These are phyloP conservation scores for Yponomeuta cagnagella DNA, from an alignment of 2,888 invertebrate species.

Conservation along the genomic window DNA sequence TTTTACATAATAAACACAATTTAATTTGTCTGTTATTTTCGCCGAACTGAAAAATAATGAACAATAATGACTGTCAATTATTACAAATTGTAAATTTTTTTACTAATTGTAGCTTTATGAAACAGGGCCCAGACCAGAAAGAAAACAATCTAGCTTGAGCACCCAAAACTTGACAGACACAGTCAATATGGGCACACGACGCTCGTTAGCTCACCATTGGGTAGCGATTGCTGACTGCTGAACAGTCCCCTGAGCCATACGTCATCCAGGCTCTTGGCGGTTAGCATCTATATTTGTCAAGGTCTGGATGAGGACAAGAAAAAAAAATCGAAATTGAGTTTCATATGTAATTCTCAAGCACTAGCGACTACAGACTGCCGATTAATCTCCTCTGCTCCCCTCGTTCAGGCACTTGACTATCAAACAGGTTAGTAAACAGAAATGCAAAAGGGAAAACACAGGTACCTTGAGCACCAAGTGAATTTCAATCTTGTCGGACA, in stretches of 20 bases:
- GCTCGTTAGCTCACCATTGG: slow-evolving; percentile 80
- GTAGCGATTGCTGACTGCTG: slow-evolving; percentile 79
- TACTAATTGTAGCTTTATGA: no score
- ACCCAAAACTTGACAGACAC: slow-evolving; percentile 90
- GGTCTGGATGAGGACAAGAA: no score
- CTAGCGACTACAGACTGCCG: slow-evolving; percentile 79
- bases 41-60: no score
- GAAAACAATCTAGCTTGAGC: slow-evolving; percentile 78
- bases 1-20: no score
- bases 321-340: no score
- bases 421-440: slow-evolving; percentile 77
- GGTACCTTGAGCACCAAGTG: slow-evolving; percentile 87
- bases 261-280: slow-evolving; percentile 62
- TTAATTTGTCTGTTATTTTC: no score
- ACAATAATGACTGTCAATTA: no score
- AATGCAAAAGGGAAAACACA: no score
- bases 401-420: slow-evolving; percentile 68
- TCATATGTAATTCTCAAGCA: no score
- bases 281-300: slow-evolving; percentile 58
- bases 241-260: slow-evolving; percentile 68
- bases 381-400: slow-evolving; percentile 66
- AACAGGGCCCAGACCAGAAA: no score
- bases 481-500: slow-evolving; percentile 92
- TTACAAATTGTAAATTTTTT: no score
- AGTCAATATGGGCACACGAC: slow-evolving; percentile 82